A percentile compares a stretch with the other conserved stretches of the same genome.
Evolutionary conservation across 2,113 vertebrate species (phyloP).

Genomic region (Sinocyclocheilus grahami): DNA sequence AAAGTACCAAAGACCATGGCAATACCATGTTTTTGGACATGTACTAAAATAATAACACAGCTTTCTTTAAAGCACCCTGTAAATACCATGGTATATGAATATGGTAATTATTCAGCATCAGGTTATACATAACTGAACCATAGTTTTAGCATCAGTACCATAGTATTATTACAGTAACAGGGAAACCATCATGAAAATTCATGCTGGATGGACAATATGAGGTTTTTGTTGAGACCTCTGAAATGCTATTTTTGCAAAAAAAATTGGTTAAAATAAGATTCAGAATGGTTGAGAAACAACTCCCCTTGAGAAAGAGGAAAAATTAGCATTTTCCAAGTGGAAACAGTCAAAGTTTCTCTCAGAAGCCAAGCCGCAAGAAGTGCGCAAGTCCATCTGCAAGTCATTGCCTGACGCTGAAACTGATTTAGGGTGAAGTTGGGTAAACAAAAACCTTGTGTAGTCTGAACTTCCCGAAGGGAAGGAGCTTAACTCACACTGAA

Average conservation of each 20-base stretch:
- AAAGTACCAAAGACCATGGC: not conserved
- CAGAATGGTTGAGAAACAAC: not conserved
- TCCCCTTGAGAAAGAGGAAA: not conserved
- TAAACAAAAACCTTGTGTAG: constrained; percentile 50
- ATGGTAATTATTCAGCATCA: not conserved
- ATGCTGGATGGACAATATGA: not conserved
- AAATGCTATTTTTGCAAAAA: not conserved
- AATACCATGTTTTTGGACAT: not conserved
- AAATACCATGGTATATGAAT: not conserved
- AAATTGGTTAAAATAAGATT: not conserved
- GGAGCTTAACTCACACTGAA: constrained; percentile 31
- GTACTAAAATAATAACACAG: not conserved
- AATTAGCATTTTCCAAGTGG: not conserved
- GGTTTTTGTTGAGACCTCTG: not conserved
- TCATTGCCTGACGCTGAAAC: constrained; percentile 64
- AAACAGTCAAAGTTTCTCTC: constrained; percentile 13
- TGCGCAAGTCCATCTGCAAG: constrained; percentile 61
- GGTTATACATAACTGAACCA: not conserved
- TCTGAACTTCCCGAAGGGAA: constrained; percentile 15
- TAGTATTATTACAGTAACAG: not conserved
- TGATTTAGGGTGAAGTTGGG: constrained; percentile 54
- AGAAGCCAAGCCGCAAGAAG: constrained; percentile 7
- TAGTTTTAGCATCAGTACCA: not conserved
- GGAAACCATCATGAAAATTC: not conserved
- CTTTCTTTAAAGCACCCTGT: not conserved